These are phyloP conservation scores for Synanceia verrucosa DNA, from an alignment of 2,797 vertebrate species.

Conservation along the genomic window DNA sequence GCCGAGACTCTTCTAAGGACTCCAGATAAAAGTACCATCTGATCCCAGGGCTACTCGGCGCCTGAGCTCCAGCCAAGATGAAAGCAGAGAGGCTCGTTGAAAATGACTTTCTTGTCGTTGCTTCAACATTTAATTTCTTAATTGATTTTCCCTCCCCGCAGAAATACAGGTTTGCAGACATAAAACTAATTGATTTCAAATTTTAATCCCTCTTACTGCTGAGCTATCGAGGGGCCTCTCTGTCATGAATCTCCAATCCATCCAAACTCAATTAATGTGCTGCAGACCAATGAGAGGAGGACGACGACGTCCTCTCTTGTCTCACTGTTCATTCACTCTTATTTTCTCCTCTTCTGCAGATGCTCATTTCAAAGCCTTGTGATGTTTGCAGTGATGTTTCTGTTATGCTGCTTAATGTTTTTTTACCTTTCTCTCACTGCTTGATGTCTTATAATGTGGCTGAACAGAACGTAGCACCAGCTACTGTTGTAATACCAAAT, in stretches of 20 bases:
- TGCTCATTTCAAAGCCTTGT: conserved; percentile 37
- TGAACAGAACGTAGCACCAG: neutral
- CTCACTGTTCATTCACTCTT: conserved; percentile 38
- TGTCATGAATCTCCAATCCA: conserved; percentile 78
- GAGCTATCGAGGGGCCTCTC: conserved; percentile 69
- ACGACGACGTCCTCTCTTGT: conserved; percentile 31
- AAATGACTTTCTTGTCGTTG: conserved; percentile 71
- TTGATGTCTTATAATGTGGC: neutral
- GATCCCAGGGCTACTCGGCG: conserved; percentile 28
- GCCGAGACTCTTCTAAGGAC: conserved; percentile 29
- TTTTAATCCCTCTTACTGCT: conserved; percentile 78
- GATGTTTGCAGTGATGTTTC: conserved; percentile 45
- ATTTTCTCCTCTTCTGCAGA: conserved; percentile 34
- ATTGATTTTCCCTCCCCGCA: conserved; percentile 74
- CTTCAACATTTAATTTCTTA: conserved; percentile 82
- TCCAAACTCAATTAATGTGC: conserved; percentile 82
- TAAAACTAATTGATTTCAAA: conserved; percentile 82
- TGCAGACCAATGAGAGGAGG: conserved; percentile 50
- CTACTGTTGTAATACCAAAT: neutral
- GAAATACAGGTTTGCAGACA: conserved; percentile 75
- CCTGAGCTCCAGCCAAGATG: conserved; percentile 42
- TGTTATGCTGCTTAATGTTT: conserved; percentile 1
- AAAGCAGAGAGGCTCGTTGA: conserved; percentile 51
- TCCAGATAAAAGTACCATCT: conserved; percentile 35
- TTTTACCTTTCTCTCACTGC: neutral